These are phyloP conservation scores for Pentalonia nigronervosa DNA, from an alignment of 1,140 invertebrate species.

Conservation along the genomic window DNA sequence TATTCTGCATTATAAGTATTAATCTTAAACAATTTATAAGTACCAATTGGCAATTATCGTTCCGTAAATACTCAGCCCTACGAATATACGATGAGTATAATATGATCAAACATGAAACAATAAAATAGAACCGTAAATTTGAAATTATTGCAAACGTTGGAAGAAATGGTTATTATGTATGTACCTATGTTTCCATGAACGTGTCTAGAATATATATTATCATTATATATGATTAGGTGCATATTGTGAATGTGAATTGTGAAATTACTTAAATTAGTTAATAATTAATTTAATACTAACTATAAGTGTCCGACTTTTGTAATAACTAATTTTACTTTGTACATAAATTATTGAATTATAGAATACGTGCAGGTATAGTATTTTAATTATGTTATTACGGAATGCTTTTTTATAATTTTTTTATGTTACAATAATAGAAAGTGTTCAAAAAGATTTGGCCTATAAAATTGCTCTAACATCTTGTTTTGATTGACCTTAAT, in stretches of 20 bases:
- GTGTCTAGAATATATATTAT: not conserved
- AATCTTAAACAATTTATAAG: no score
- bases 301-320: not conserved
- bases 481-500: slow-evolving; percentile 30
- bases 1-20: no score
- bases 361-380: not conserved
- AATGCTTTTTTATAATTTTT: not conserved
- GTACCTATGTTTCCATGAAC: slow-evolving; percentile 24
- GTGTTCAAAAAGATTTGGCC: not conserved
- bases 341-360: not conserved
- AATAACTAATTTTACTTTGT: not conserved
- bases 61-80: no score
- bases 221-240: not conserved
- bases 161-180: not conserved
- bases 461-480: not conserved
- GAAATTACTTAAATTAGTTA: not conserved
- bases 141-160: not conserved
- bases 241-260: not conserved
- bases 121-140: not conserved
- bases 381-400: not conserved
- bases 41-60: no score
- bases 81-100: no score
- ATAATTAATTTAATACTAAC: not conserved
- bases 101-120: no score
- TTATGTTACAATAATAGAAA: not conserved